Conservation (phyloP, 23 tunicate genomes). For the Halocynthia roretzi region DNA sequence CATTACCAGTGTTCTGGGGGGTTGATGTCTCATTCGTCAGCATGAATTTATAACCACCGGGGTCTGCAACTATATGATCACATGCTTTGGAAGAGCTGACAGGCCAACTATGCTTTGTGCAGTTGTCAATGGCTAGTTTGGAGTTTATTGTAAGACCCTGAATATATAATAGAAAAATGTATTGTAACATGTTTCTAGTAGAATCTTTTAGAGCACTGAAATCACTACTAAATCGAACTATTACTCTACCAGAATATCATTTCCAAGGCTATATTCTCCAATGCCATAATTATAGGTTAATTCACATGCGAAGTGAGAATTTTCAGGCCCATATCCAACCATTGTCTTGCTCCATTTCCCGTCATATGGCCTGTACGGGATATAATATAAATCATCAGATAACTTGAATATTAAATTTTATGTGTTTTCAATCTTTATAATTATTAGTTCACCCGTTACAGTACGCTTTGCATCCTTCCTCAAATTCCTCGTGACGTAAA, state of each 20-base stretch:
- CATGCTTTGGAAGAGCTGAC: not conserved
- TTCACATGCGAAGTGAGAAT: conserved; percentile 86
- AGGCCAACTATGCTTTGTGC: conserved; percentile 20
- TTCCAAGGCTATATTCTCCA: conserved; percentile 81
- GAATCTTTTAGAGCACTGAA: not conserved
- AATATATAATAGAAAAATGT: not conserved
- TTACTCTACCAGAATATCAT: conserved; percentile 57
- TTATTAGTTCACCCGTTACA: conserved; percentile 66
- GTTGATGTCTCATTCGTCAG: conserved; percentile 5
- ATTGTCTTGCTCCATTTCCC: conserved; percentile 98
- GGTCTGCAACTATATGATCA: conserved; percentile 30
- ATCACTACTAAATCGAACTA: not conserved
- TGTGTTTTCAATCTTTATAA: not conserved
- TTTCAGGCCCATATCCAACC: conserved; percentile 94
- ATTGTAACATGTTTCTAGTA: not conserved
- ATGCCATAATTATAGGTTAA: conserved; percentile 92
- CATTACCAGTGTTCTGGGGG: too few relatives aligned
- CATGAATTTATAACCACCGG: conserved; percentile 67
- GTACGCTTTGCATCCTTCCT: conserved; percentile 93
- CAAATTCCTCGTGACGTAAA: conserved; percentile 92
- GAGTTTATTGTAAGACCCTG: conserved; percentile 46
- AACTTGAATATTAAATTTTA: not conserved
- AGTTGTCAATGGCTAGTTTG: conserved; percentile 31
- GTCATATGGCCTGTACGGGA: conserved; percentile 76
- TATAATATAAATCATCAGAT: not conserved